Conservation (phyloP, 2,797 vertebrate genomes). For the Sebastes umbrosus region DNA sequence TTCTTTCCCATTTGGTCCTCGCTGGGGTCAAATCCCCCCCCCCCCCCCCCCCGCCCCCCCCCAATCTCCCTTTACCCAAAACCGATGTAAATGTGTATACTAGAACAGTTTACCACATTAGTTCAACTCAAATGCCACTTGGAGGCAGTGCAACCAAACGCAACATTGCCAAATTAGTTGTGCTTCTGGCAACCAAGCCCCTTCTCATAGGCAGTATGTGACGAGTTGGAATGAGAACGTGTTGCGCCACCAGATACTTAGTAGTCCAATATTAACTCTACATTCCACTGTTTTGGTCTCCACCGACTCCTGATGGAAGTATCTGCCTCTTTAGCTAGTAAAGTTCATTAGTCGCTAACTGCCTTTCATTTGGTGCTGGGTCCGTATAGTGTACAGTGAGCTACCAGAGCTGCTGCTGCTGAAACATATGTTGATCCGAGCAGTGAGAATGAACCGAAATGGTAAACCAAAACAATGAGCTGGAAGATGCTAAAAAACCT, state of each 20-base stretch:
- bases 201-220: too few species aligned
- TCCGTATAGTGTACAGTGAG: too few species aligned
- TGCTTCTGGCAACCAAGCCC: not conserved
- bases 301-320: not conserved
- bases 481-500: not conserved
- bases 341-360: not conserved
- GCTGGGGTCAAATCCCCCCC: not conserved
- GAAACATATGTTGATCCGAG: too few species aligned
- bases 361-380: too few species aligned
- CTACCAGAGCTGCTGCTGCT: too few species aligned
- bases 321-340: not conserved
- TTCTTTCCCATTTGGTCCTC: not conserved
- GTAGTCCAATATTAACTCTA: not conserved
- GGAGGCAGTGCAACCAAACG: not conserved
- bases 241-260: not conserved
- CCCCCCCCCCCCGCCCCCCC: not conserved
- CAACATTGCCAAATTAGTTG: not conserved
- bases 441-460: not conserved
- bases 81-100: not conserved
- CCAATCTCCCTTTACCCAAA: not conserved
- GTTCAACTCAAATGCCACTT: not conserved
- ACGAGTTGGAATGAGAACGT: too few species aligned
- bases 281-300: not conserved
- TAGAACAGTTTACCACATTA: not conserved
- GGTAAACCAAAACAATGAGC: not conserved